phyloP scores from a whole-genome alignment of 2,113 vertebrate genomes.

The Leuciscus idus region DNA sequence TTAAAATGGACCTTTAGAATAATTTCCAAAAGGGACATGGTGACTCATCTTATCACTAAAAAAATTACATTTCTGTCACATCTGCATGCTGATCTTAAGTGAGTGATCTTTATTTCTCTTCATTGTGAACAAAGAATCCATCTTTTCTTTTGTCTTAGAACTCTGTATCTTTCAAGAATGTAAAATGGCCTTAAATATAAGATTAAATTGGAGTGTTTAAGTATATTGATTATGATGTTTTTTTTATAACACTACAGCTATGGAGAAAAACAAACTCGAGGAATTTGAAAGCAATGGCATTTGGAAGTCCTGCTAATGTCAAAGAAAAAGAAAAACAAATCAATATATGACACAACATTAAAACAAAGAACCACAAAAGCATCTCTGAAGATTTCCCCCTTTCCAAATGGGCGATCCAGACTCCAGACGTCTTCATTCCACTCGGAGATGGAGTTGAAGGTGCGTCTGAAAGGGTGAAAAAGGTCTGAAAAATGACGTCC shows the following conservation, averaged over 20 bases:
- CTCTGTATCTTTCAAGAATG: neutral
- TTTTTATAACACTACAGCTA: neutral
- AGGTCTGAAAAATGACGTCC: neutral
- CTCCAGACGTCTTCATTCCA: neutral
- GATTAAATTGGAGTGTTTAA: neutral
- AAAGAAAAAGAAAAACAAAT: neutral
- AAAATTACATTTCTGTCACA: neutral
- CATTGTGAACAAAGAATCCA: neutral
- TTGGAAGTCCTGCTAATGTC: neutral
- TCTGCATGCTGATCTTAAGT: neutral
- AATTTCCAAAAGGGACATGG: neutral
- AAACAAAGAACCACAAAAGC: neutral
- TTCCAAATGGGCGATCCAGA: neutral
- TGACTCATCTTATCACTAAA: neutral
- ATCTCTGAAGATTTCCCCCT: neutral
- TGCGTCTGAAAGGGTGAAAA: neutral
- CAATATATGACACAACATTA: neutral
- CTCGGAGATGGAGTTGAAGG: neutral
- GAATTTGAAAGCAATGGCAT: neutral
- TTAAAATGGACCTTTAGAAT: neutral
- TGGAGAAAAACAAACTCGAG: neutral
- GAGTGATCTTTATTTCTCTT: neutral
- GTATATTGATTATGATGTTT: neutral
- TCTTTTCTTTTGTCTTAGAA: too few species aligned
- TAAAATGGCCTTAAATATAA: neutral